Base-by-base conservation (phyloP, 2,797 vertebrate genomes). In the Tiaroga cobitis region DNA sequence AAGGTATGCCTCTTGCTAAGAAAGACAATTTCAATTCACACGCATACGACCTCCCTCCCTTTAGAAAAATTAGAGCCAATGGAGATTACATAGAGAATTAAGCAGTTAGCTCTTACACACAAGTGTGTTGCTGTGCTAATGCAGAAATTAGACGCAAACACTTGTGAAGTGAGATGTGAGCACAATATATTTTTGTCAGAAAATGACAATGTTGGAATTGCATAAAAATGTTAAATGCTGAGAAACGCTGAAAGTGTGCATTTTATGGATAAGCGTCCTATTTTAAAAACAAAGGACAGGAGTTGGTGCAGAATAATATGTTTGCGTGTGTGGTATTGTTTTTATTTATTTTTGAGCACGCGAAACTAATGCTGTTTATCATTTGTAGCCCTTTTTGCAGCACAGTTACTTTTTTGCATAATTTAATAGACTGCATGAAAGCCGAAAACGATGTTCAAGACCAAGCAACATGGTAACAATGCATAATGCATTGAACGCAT, bases 21-120 rank as follows among this genome's bases (percentile, higher is more conserved):
- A 69, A 19, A 75, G 84, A 81, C 82, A 81, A 84, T 88, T 84
- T 85, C n/a, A n/a, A n/a, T n/a, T n/a, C 72, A 81, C 82, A 84
- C 21, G 18, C 72, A 54, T 81, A 63, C 54, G 56, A 84, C 70
- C 80, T 81, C 43, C 43, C 77, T 84, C 82, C 65, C 78, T 81
- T 77, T 81, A 69, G 72, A 84, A 80, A 78, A 84, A 84, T 70
- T 54, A 70, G 6, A 78, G 39, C 61, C 79, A 63, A 37, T 70
- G 43, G 72, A 84, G 73, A 87, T 46, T 76, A 74, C 68, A 84
- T 54, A 63, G 63, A 84, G 70, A 70, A 87, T 87, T 74, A 79
- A 78, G 78, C 43, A 61, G 65, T 81, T 63, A 81, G 82, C 69
- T 81, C 61, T 51, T 37, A 63, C 51, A 78, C 32, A 39, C 32